Conservation (phyloP, 2,888 invertebrate genomes). For the Ormyrus thymus region DNA sequence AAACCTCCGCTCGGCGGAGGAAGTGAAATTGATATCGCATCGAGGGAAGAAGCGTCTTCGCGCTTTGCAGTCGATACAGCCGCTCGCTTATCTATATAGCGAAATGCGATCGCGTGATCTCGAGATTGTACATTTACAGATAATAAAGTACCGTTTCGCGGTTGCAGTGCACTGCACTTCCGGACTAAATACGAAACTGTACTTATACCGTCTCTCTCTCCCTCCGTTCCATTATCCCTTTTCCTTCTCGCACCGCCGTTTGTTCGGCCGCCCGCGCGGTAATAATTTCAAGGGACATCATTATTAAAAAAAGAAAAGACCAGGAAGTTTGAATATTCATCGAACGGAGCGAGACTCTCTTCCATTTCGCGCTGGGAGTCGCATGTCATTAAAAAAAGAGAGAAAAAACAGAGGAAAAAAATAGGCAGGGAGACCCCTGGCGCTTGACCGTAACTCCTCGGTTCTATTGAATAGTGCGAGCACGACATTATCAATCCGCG, state of each 20-base stretch:
- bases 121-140: slow-evolving; percentile 56
- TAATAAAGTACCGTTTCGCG: slow-evolving; percentile 64
- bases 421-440: not conserved
- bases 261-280: not conserved
- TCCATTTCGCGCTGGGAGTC: slow-evolving; percentile 29
- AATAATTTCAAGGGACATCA: slow-evolving; percentile 41
- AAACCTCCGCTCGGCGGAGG: not conserved
- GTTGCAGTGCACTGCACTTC: slow-evolving; percentile 61
- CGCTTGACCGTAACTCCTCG: slow-evolving; percentile 17
- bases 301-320: slow-evolving; percentile 55
- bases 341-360: slow-evolving; percentile 27
- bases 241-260: not conserved
- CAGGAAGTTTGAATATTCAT: slow-evolving; percentile 62
- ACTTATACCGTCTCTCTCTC: slow-evolving; percentile 51
- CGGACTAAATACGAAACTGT: slow-evolving; percentile 61
- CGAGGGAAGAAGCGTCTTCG: slow-evolving; percentile 12
- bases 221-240: slow-evolving; percentile 40
- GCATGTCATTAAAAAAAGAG: slow-evolving; percentile 32
- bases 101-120: slow-evolving; percentile 52
- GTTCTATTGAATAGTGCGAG: slow-evolving; percentile 22
- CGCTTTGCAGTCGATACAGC: not conserved
- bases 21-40: slow-evolving; percentile 45
- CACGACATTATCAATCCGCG: slow-evolving; percentile 15
- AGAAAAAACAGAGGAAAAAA: not conserved
- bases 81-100: slow-evolving; percentile 22